Base-by-base conservation (phyloP, 2,113 vertebrate genomes). In the Lathamus discolor region DNA sequence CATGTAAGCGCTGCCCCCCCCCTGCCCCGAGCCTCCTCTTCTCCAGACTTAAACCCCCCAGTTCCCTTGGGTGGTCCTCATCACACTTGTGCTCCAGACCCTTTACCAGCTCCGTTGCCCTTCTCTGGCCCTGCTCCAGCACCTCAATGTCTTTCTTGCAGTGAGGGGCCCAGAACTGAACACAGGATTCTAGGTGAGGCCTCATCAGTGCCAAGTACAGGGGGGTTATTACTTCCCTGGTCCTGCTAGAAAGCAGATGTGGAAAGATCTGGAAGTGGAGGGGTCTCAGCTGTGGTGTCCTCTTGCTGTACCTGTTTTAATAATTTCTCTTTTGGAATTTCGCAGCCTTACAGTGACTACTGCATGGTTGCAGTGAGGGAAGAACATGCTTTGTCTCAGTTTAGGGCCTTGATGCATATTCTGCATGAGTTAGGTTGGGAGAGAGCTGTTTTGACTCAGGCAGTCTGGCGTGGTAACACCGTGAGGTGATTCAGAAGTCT, bases 341-440 rank as follows among this genome's bases (percentile, higher is more conserved):
- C 20, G 7, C 33, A 55, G 55, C 51, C 63, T 41, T 69, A 22
- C 54, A 46, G 9, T 33, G 55, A 14, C 20, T 79, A 5, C 12
- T 33, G 19, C 16, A 5, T 91, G 43, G 22, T 29, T 84, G 57
- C 52, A 72, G 31, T 55, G 29, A n/a, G 46, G 62, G 17, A 76
- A 79, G 22, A 82, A 3, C 3, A 57, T 76, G 31, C 41, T 83
- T 62, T 63, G 35, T 19, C 19, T 51, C 54, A 17, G 59, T 75
- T 90, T 54, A 64, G 66, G 28, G 31, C 4, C 61, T 70, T 61
- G 52, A 12, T 66, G 35, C 10, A 1, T 24, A 11, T 39, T 33
- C 52, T 1, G 1, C 35, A 0, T 13, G 24, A 35, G 2, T 31
- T 64, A 7, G 20, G 13, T 1, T 51, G 67, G 29, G 52, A 86